These are phyloP conservation scores for Agelas oroides DNA, from an alignment of 37 sponge, comb jelly and placozoan genomes.

Conservation along the genomic window DNA sequence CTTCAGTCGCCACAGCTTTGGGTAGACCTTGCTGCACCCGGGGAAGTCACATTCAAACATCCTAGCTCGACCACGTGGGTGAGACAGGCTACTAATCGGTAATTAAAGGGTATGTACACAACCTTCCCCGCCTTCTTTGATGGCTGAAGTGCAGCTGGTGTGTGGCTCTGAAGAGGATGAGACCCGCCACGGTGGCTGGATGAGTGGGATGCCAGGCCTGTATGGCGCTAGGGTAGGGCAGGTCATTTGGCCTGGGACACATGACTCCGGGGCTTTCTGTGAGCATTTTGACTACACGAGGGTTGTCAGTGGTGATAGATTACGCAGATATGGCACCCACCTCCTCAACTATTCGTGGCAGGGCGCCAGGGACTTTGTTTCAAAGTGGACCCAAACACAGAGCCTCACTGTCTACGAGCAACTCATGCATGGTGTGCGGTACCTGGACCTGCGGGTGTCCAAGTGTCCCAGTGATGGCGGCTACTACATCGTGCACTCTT, in stretches of 20 bases:
- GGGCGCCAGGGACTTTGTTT: neutral
- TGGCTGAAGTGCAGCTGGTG: too few relatives aligned
- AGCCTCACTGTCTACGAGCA: constrained; percentile 1
- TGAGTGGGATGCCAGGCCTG: neutral
- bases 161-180: too few relatives aligned
- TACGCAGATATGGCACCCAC: neutral
- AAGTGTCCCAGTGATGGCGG: constrained; percentile 3
- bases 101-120: too few relatives aligned
- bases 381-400: constrained; percentile 14
- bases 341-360: constrained; percentile 12
- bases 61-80: too few relatives aligned
- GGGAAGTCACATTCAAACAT: constrained; percentile 59
- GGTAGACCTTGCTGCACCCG: constrained; percentile 49
- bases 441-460: constrained; percentile 18
- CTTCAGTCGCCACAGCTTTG: constrained; percentile 67
- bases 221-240: constrained; percentile 1
- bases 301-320: constrained; percentile 1
- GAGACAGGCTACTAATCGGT: too few relatives aligned
- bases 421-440: constrained; percentile 16
- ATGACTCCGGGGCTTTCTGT: constrained; percentile 23
- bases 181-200: neutral
- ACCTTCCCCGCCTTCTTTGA: too few relatives aligned
- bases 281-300: constrained; percentile 20
- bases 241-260: constrained; percentile 18
- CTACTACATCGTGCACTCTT: constrained; percentile 33